Evolutionary conservation across 2,888 invertebrate genomes (phyloP).

Genomic region (Drosophila eohydei): DNA sequence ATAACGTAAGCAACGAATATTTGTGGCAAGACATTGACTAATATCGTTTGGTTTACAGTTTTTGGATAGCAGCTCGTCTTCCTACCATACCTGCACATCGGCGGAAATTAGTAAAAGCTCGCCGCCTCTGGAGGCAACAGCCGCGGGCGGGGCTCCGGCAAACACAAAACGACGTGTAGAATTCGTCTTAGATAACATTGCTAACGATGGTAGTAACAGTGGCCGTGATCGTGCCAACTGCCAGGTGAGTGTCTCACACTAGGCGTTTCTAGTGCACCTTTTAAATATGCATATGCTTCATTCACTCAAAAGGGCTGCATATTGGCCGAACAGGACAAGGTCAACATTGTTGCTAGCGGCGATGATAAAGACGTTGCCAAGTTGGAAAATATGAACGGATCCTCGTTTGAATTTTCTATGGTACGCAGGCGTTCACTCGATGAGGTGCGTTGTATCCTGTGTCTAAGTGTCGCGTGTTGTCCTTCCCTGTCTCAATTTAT

Average conservation of each 20-base stretch:
- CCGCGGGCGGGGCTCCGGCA: constrained; percentile 30
- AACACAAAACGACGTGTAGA: constrained; percentile 73
- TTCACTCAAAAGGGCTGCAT: constrained; percentile 80
- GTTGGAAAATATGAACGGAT: constrained; percentile 81
- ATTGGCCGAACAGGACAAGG: constrained; percentile 81
- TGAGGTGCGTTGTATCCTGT: constrained; percentile 68
- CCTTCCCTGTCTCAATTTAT: not conserved
- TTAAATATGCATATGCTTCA: constrained; percentile 35
- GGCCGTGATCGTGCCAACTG: constrained; percentile 54
- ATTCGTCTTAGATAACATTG: constrained; percentile 59
- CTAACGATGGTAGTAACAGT: constrained; percentile 13
- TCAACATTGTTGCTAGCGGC: constrained; percentile 24
- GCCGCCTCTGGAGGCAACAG: constrained; percentile 53
- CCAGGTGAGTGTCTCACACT: constrained; percentile 70
- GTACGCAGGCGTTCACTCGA: constrained; percentile 80
- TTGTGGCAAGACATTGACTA: not conserved
- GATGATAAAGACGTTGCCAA: constrained; percentile 77
- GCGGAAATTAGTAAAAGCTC: constrained; percentile 78
- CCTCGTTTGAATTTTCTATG: constrained; percentile 84
- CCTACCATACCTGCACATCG: constrained; percentile 84
- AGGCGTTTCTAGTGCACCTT: not conserved
- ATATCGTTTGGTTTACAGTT: constrained; percentile 49
- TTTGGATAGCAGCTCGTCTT: constrained; percentile 82
- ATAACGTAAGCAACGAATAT: constrained; percentile 59
- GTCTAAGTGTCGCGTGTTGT: not conserved